Conservation (phyloP, 2,113 vertebrate genomes). For the Anoura caudifer region DNA sequence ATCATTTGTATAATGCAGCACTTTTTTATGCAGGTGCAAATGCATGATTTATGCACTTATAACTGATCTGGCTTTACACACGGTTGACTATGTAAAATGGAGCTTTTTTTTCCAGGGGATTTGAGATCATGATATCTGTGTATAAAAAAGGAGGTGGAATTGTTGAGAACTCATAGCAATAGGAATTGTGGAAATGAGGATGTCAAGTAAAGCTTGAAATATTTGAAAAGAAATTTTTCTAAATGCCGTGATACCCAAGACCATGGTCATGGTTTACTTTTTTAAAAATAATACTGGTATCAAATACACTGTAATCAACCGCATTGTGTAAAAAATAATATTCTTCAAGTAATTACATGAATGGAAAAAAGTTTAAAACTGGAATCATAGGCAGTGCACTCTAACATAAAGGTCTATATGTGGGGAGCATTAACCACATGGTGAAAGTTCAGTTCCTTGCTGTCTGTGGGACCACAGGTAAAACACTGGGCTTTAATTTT, state of each 20-base stretch:
- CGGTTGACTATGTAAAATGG: conserved; percentile 28
- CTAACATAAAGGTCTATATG: neutral
- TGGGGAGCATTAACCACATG: neutral
- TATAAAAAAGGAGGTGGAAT: neutral
- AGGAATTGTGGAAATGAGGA: neutral
- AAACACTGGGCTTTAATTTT: neutral
- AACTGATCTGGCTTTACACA: conserved; percentile 55
- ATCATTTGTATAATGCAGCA: conserved; percentile 28
- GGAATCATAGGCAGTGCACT: neutral
- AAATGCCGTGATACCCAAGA: neutral
- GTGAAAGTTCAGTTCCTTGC: neutral
- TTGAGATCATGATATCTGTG: neutral
- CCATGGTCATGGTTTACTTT: neutral
- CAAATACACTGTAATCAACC: neutral
- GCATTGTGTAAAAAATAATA: neutral
- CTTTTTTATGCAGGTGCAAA: conserved; percentile 54
- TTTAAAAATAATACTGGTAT: neutral
- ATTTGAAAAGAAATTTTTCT: neutral
- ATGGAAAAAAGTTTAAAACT: neutral
- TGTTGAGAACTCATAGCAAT: neutral
- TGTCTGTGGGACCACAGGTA: neutral
- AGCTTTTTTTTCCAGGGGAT: neutral
- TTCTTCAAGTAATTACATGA: neutral
- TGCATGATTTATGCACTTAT: conserved; percentile 55
- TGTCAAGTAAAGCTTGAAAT: neutral